A percentile compares a stretch with the other conserved stretches of the same genome.
Evolutionary conservation across 2,888 invertebrate species (phyloP).

Genomic region (Scelioninae gen. 2): DNA sequence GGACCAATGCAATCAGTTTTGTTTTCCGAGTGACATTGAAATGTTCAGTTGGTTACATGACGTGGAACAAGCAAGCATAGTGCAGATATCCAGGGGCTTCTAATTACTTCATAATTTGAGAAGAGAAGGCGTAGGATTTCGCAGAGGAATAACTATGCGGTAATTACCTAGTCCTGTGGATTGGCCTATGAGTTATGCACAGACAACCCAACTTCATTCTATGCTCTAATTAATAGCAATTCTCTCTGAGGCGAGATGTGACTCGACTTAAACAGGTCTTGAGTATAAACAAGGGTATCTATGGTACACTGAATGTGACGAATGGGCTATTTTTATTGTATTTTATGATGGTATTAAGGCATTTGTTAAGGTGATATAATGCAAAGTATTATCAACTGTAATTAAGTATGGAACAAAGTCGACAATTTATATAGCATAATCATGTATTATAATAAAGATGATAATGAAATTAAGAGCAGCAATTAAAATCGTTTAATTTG

Average conservation of each 20-base stretch:
- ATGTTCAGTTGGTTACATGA: conserved; percentile 16
- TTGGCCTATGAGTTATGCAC: conserved; percentile 59
- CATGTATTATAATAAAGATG: too few relatives aligned
- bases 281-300: conserved; percentile 30
- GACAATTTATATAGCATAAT: too few relatives aligned
- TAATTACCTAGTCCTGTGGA: conserved; percentile 68
- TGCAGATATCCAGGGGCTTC: conserved; percentile 62
- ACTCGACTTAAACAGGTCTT: conserved; percentile 47
- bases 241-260: conserved; percentile 58
- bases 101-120: conserved; percentile 68
- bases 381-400: too few relatives aligned
- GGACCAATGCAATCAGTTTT: too few relatives aligned
- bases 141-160: conserved; percentile 64
- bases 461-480: too few relatives aligned
- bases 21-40: too few relatives aligned
- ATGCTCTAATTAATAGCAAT: conserved; percentile 70
- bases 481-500: too few relatives aligned
- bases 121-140: conserved; percentile 64
- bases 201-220: conserved; percentile 67
- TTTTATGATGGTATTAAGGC: too few relatives aligned
- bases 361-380: too few relatives aligned
- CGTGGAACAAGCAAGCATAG: conserved; percentile 39
- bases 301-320: too few relatives aligned
- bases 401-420: too few relatives aligned
- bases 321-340: too few relatives aligned